Base-by-base conservation (phyloP, 92 coral and sea anemone genomes). In the Umimayanthus kanabou region DNA sequence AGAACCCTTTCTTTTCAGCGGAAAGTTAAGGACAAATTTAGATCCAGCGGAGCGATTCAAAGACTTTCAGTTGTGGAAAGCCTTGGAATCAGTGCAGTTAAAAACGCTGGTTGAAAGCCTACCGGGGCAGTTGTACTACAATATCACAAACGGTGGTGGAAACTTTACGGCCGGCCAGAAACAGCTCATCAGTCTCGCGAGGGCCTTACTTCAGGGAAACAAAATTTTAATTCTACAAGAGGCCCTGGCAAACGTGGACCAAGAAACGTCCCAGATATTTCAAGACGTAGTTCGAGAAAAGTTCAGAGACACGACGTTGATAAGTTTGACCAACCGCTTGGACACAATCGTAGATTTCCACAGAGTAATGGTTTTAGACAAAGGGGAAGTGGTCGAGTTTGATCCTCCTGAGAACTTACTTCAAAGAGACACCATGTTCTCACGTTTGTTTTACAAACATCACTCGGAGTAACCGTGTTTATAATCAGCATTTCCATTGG, bases 331-430 rank as follows among this genome's bases (percentile, higher is more conserved):
- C 29, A 76, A 85, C 79, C 87, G 91, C 39, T 80, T 79, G 65
- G 93, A 91, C 69, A 85, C 91, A 23, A 74, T 88, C 71, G 80
- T 85, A 49, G 87, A 73, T 73, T 80, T 84, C 42, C 86, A 91
- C 87, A 86, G 91, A 16, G 93, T 91, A 45, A 87, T 88, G 78
- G 77, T 91, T 25, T 83, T 88, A 85, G 89, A 91, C 39, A 73
- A 69, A 61, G 89, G 93, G 42, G 37, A 65, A 84, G 75, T 88
- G 6, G 83, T 80, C 20, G 93, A 89, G 50, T 87, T 73, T 69
- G 93, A 64, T 2, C 53, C 86, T 13, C 93, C 93, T 6, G 74
- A 50, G 57, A 84, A 79, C 55, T 58, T 91, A 43, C 93, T 91
- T 75, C 86, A 78, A 58, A 88, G 89, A 76, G 49, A 85, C 13